phyloP scores from a whole-genome alignment of 2,888 invertebrate species.

The Eupithecia centaureata region DNA sequence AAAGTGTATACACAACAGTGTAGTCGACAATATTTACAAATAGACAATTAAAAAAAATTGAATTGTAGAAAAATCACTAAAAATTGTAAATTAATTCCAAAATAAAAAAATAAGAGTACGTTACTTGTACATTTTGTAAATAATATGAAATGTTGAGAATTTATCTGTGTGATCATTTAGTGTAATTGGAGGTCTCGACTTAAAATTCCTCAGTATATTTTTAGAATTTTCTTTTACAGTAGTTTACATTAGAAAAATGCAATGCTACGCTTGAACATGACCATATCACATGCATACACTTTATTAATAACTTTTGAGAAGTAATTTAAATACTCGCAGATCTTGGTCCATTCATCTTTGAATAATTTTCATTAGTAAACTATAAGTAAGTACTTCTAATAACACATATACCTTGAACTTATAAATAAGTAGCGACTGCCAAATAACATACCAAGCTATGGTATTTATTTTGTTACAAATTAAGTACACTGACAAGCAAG shows the following conservation, averaged over 20 bases:
- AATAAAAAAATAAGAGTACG: constrained; percentile 35
- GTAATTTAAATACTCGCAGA: background rate
- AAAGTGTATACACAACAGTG: constrained; percentile 39
- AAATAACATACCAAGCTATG: background rate
- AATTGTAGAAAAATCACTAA: constrained; percentile 16
- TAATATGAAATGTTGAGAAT: constrained; percentile 58
- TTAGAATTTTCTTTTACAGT: constrained; percentile 38
- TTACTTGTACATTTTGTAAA: constrained; percentile 66
- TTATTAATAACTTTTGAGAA: background rate
- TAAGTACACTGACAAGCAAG: background rate
- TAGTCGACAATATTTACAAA: constrained; percentile 28
- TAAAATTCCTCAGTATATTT: constrained; percentile 45
- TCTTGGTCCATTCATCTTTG: background rate
- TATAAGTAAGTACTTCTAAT: background rate
- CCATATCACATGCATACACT: constrained; percentile 19
- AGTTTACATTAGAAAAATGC: constrained; percentile 7
- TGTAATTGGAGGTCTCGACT: constrained; percentile 38
- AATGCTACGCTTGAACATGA: constrained; percentile 11
- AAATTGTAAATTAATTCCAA: constrained; percentile 31
- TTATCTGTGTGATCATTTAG: constrained; percentile 52
- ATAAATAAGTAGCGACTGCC: background rate
- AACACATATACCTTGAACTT: background rate
- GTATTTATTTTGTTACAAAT: background rate
- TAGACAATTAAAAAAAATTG: background rate
- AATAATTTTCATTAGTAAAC: background rate